Percentiles rank a stretch among this genome's conserved stretches.
Evolutionary conservation across 2,797 vertebrate species (phyloP).

Genomic region (Pteropus rufus): DNA sequence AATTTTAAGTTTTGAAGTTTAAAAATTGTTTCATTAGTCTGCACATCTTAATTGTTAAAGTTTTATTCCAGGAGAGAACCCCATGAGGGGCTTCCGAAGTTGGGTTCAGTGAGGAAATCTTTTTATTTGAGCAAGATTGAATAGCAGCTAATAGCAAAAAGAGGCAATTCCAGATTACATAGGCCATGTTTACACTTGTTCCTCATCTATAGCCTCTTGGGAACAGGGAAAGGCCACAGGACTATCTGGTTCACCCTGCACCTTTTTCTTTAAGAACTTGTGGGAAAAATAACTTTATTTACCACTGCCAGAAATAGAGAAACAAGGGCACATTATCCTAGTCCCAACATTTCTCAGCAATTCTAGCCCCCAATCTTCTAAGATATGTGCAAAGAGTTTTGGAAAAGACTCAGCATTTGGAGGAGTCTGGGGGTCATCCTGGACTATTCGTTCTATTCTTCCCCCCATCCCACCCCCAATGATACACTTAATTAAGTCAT

Average conservation of each 20-base stretch:
- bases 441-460: not conserved
- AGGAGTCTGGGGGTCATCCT: not conserved
- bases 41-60: not conserved
- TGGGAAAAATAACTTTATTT: not conserved
- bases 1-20: not conserved
- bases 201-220: not conserved
- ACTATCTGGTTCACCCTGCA: not conserved
- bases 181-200: not conserved
- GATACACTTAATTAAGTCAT: not conserved
- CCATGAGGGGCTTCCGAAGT: not conserved
- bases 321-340: not conserved
- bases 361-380: not conserved
- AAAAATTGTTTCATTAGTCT: not conserved
- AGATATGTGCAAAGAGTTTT: not conserved
- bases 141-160: not conserved
- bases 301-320: not conserved
- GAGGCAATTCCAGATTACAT: not conserved
- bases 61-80: not conserved
- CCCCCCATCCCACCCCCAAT: not conserved
- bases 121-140: not conserved
- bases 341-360: not conserved
- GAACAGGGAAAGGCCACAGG: not conserved
- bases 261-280: constrained; percentile 10
- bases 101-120: not conserved
- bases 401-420: not conserved